Conservation (phyloP, 2,888 invertebrate genomes). For the Meghimatium bilineatum region DNA sequence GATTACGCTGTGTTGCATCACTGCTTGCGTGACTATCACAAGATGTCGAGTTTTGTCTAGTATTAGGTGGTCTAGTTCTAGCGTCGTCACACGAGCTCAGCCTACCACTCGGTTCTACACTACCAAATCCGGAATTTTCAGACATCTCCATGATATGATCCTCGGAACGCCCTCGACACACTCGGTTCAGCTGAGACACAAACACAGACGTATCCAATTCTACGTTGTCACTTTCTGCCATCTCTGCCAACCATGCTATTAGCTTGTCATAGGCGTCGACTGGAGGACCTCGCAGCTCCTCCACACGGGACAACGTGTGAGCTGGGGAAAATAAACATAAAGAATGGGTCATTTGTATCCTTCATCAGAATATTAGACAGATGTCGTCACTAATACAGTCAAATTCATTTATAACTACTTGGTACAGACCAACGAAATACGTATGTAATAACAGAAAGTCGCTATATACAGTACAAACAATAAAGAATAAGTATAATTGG, state of each 20-base stretch:
- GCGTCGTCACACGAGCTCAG: neutral
- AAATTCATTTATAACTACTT: too few species aligned
- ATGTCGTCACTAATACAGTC: too few species aligned
- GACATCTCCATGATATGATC: conserved; percentile 17
- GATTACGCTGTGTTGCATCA: conserved; percentile 41
- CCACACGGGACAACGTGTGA: conserved; percentile 50
- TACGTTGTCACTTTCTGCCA: conserved; percentile 64
- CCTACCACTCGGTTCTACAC: neutral
- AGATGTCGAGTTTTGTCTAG: conserved; percentile 55
- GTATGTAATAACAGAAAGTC: too few species aligned
- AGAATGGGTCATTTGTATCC: too few species aligned
- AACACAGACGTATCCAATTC: conserved; percentile 57
- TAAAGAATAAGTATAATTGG: too few species aligned
- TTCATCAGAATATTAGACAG: too few species aligned
- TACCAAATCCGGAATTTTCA: neutral
- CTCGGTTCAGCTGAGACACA: conserved; percentile 58
- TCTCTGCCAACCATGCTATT: conserved; percentile 65
- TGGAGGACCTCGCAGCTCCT: conserved; percentile 53
- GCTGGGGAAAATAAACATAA: conserved; percentile 39
- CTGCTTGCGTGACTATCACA: conserved; percentile 57
- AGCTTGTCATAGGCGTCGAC: conserved; percentile 65
- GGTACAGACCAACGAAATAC: too few species aligned
- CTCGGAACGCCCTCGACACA: conserved; percentile 40
- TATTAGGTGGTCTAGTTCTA: conserved; percentile 11
- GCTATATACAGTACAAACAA: too few species aligned